Base-by-base conservation (phyloP, 1,140 invertebrate genomes). In the Trichonephila inaurata region DNA sequence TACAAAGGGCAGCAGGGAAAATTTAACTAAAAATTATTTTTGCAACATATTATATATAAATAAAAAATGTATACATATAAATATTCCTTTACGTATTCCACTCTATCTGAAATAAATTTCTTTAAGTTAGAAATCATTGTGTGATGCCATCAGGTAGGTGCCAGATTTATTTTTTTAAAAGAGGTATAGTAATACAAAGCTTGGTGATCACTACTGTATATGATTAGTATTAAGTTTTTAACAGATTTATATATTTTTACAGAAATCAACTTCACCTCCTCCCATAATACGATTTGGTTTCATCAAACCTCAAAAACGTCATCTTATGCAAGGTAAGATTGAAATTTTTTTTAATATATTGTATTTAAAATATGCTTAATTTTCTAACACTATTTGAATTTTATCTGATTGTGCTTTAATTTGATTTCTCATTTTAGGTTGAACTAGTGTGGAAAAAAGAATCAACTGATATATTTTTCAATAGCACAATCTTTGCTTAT, bases 231-330 rank as follows among this genome's bases (percentile, higher is more conserved):
- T 62, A 62, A 18, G 0, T 62, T 77, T 77, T 33, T 77, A 77
- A 77, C 18, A 28, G 0, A 16, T 18, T 85, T 16, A 60, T 77
- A 3, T 24, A 60, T 24, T 61, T 24, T 82, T 62, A 1, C 58
- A 91, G 89, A 89, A 77, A 24, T 28, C 61, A 61, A 40, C 89
- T n/a, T n/a, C 69, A 33, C 40, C 72, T 82, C 58, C 69, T 44
- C n/a, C 72, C 8, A 40, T 91, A 33, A 82, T 91, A 61, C 61
- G 89, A 61, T 19, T 91, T 60, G 77, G 40, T 40, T 91, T 82
- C 58, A 62, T 91, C 33, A 91, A 91, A 21, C 51, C 89, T 19
- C 60, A 72, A 28, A 91, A 91, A 24, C 44, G 10, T n/a, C 72
- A 89, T 58, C 18, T 33, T 82, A 77, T 40, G 58, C 19, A 66